Evolutionary conservation across 2,797 vertebrate species (phyloP).

Genomic region (Anniella stebbinsi): DNA sequence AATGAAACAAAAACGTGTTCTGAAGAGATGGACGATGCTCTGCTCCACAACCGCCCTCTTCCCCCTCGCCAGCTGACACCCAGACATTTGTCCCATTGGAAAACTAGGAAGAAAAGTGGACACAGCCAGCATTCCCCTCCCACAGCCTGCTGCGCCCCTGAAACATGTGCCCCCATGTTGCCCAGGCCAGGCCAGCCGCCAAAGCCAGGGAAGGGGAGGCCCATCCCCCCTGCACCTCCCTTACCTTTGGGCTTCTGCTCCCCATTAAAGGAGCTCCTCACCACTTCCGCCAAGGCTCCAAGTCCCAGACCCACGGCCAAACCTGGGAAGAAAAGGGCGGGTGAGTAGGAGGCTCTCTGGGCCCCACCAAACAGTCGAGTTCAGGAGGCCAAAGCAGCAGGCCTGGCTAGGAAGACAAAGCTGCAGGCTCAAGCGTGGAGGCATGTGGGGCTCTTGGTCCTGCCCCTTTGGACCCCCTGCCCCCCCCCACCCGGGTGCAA

Average conservation of each 20-base stretch:
- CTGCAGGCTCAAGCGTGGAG: no score
- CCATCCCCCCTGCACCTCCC: neutral
- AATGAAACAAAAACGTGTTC: neutral
- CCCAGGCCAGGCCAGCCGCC: no score
- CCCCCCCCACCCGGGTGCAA: no score
- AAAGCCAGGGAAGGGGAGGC: neutral
- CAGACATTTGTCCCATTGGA: neutral
- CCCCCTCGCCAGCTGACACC: accelerated
- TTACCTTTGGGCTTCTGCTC: constrained; percentile 72
- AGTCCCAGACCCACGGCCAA: constrained; percentile 89
- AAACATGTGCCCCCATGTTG: neutral
- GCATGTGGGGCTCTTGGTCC: no score
- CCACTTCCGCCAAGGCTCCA: constrained; percentile 86
- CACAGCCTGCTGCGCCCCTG: accelerated
- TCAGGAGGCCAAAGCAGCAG: neutral
- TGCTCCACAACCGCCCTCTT: no score
- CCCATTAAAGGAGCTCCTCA: constrained; percentile 84
- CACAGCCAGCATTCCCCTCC: no score
- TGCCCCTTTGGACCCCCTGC: no score
- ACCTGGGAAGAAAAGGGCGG: constrained; percentile 73
- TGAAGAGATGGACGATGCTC: no score
- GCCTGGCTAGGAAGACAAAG: no score
- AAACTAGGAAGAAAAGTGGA: neutral
- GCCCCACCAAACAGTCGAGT: no score
- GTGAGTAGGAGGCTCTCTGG: neutral